Conservation (phyloP, 2,113 vertebrate genomes). For the Hippolais icterina region DNA sequence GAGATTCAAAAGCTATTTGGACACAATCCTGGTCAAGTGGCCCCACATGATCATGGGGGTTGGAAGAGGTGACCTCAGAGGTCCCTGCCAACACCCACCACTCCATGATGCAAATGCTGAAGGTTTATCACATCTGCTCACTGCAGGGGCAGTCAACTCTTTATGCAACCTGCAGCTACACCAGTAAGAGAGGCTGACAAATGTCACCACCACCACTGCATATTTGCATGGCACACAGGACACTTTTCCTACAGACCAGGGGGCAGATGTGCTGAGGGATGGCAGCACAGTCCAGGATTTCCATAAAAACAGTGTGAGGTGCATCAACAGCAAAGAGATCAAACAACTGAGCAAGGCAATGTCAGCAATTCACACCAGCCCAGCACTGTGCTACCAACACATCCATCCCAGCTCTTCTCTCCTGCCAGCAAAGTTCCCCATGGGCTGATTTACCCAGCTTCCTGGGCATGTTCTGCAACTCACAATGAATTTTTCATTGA, state of each 20-base stretch:
- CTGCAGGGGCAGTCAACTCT: neutral
- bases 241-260: neutral
- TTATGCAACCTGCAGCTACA: neutral
- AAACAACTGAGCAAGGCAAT: neutral
- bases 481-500: neutral
- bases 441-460: neutral
- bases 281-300: neutral
- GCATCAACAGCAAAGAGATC: neutral
- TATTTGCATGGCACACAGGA: neutral
- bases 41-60: rapidly evolving
- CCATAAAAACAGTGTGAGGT: neutral
- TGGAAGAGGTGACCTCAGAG: neutral
- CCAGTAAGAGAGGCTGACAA: neutral
- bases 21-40: neutral
- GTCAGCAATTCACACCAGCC: neutral
- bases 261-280: neutral
- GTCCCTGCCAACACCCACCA: neutral
- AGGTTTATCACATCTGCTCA: neutral
- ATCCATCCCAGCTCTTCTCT: neutral
- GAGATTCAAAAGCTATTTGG: neutral
- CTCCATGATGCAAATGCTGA: neutral
- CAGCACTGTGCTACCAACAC: neutral
- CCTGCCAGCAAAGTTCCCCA: neutral
- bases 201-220: neutral
- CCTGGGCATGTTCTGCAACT: neutral